Conservation (phyloP, 2,113 vertebrate species). For the Rallus limicola region DNA sequence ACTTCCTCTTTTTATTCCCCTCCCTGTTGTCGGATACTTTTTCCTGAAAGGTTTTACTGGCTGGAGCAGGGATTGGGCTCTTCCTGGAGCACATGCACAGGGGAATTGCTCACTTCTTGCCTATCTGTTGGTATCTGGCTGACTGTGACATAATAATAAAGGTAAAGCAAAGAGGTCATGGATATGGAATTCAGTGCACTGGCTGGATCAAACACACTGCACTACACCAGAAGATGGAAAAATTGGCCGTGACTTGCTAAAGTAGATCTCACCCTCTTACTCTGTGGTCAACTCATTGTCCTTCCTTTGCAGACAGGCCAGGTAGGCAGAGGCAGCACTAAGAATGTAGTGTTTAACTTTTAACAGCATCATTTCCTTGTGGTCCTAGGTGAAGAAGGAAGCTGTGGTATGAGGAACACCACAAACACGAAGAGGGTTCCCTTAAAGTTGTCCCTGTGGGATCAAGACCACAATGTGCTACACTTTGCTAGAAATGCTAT, state of each 20-base stretch:
- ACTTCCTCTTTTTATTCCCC: neutral
- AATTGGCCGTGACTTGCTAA: neutral
- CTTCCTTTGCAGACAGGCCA: neutral
- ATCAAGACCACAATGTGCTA: neutral
- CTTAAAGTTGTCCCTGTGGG: neutral
- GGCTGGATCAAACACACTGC: neutral
- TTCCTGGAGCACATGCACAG: neutral
- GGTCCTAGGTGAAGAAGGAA: neutral
- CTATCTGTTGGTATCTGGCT: neutral
- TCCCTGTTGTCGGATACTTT: neutral
- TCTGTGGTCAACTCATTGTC: neutral
- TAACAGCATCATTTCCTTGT: neutral
- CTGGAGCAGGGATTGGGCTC: neutral
- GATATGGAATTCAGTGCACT: neutral
- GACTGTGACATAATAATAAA: constrained; percentile 27
- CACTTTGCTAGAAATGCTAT: neutral
- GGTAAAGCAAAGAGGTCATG: neutral
- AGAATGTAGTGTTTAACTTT: neutral
- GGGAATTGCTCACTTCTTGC: neutral
- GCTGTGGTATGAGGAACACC: neutral
- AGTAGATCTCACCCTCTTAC: neutral
- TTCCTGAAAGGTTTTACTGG: constrained; percentile 32
- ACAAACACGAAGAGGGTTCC: neutral
- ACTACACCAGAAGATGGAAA: neutral
- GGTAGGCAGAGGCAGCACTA: neutral